Percentiles rank a stretch among this genome's conserved stretches.
Evolutionary conservation across 30 jellyfish, hydroid and myxozoan species (phyloP).

Genomic region (Chrysaora quinquecirrha): DNA sequence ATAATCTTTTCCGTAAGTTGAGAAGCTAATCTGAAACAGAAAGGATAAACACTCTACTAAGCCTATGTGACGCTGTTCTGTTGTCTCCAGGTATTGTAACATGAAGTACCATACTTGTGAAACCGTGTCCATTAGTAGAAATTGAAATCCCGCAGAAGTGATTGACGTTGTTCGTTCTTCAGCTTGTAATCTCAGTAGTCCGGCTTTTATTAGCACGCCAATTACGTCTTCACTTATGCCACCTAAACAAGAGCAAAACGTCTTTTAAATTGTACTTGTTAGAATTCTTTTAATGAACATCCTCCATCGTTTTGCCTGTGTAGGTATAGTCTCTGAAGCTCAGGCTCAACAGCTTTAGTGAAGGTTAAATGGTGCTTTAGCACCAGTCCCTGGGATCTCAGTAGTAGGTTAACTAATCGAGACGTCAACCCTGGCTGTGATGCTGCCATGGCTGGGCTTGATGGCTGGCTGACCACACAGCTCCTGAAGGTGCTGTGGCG

Average conservation of each 20-base stretch:
- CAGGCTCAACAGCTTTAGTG: no score
- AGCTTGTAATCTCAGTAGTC: slow-evolving; percentile 74
- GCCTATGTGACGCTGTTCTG: slow-evolving; percentile 66
- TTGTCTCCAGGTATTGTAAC: slow-evolving; percentile 85
- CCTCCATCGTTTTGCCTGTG: no score
- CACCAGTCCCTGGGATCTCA: no score
- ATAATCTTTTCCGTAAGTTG: slow-evolving; percentile 93
- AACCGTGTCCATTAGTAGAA: slow-evolving; percentile 84
- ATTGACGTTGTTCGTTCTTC: slow-evolving; percentile 92
- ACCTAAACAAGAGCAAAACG: slow-evolving; percentile 30
- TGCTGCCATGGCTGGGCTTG: no score
- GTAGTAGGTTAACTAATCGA: no score
- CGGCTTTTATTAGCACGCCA: slow-evolving; percentile 81
- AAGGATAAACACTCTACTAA: slow-evolving; percentile 86
- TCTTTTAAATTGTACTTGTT: no score
- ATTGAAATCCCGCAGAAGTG: slow-evolving; percentile 99
- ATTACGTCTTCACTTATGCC: slow-evolving; percentile 94
- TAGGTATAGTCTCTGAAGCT: no score
- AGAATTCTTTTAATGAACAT: no score
- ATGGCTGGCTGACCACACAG: no score
- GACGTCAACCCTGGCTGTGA: no score
- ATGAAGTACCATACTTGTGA: slow-evolving; percentile 98
- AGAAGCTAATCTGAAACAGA: slow-evolving; percentile 88
- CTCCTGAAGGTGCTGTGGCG: no score
- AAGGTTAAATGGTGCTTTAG: no score